Base-by-base conservation (phyloP, 2,113 vertebrate species). In the Brachionichthys hirsutus region DNA sequence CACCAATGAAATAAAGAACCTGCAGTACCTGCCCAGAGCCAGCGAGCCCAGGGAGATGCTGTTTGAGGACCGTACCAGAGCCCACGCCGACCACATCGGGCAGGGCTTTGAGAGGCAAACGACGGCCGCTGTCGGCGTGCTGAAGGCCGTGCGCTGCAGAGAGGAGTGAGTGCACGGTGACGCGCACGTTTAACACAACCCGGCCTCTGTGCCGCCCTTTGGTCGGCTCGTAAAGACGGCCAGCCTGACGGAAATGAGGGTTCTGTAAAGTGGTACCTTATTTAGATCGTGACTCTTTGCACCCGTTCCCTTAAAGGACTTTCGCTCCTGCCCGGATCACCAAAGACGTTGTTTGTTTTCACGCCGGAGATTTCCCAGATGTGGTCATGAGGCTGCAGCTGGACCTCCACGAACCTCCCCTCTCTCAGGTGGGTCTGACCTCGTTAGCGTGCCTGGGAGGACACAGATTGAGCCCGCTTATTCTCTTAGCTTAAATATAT, bases 321-420 rank as follows among this genome's bases (percentile, higher is more conserved):
- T 88, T 92, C 78, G 84, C 94, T 77, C 94, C 95, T 81, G 92
- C 93, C 56, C 94, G 96, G 82, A 95, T 99, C 92, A 99, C 97
- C 94, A 99, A 99, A 98, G 97, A 99, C 67, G 97, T 99, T 49
- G 92, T 99, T 88, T 98, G 96, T 91, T 99, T 98, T 90, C 95
- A 99, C 52, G 96, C 97, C 52, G 95, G 93, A 79, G 97, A 99
- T 84, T 99, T 99, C 79, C 82, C 95, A 78, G 97, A 99, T 59
- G 96, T 98, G 67, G 96, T 98, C 82, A 97, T 98, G 79, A 92
- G 97, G 79, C 90, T 98, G 84, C 97, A 99, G 64, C 90, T 99
- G 83, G 97, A 98, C 85, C 93, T 99, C 82, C 92, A 99, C 7
- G 97, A 99, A 81, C 97, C 97, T 48, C 97, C 97, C 0, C 92